Conservation (phyloP, 2,113 vertebrate species). For the Lynx canadensis region DNA sequence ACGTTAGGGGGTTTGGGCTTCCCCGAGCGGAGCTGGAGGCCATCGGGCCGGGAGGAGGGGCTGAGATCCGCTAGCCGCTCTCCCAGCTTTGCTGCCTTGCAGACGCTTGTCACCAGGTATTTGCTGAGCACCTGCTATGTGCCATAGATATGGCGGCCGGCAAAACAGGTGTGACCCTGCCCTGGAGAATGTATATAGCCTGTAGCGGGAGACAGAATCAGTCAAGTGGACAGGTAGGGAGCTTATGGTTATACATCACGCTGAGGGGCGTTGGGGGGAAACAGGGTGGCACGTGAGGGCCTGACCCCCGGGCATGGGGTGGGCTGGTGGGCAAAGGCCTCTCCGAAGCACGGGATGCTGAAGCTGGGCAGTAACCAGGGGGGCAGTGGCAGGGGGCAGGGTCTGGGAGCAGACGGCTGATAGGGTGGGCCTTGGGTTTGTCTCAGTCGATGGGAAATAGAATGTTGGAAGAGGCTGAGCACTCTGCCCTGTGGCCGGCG, state of each 20-base stretch:
- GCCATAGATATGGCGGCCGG: accelerated
- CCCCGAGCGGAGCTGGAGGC: background rate
- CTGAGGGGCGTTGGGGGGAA: background rate
- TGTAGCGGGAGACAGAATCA: background rate
- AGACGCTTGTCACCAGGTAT: background rate
- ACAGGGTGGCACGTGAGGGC: background rate
- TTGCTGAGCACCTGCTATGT: background rate
- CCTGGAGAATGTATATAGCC: background rate
- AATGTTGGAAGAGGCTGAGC: background rate
- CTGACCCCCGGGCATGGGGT: accelerated
- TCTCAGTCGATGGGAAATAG: background rate
- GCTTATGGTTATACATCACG: accelerated
- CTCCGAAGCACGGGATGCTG: background rate
- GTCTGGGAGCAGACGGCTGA: background rate
- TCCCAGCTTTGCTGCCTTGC: background rate
- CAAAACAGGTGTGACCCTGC: background rate
- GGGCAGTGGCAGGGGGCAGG: background rate
- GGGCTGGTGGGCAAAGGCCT: accelerated
- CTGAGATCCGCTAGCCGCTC: background rate
- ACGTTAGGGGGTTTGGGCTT: accelerated
- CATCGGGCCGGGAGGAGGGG: background rate
- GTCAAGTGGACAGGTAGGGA: background rate
- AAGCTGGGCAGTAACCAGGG: background rate
- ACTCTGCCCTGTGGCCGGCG: background rate
- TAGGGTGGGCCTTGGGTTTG: background rate